Evolutionary conservation across 2,113 vertebrate genomes (phyloP), one percentile per base, ranked within the genome.

Genomic region (Tachysurus vachellii): DNA sequence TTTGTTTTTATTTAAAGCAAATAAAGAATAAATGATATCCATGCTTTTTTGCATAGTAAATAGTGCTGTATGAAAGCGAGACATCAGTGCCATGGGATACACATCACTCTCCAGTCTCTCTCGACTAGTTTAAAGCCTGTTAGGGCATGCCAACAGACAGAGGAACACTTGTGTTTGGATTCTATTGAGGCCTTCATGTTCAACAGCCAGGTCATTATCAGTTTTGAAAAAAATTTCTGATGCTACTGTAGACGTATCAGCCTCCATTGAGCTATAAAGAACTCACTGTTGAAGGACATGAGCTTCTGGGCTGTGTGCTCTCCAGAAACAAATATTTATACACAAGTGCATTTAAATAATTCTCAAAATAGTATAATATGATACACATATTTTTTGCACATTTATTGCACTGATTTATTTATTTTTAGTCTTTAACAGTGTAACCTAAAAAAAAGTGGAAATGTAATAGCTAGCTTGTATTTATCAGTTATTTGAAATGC

Each of bases 1-100:
- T 82, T 80, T 81, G 31, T 81, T 61, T 16, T 57, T 53, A 31
- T 44, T 81, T 61, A 81, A 81, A 59, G 28, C 5, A 13, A 80
- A 36, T 36, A 11, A 56, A 59, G 9, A 57, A 59, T 0, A 59
- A 61, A 59, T 42, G 62, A 42, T 44, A 62, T 26, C 36, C 6
- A 23, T 21, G 77, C 19, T 80, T 17, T 81, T 59, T 61, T 19
- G 10, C 31, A 82, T 81, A 28, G 26, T 28, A 8, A 77, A 77
- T 53, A 82, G 79, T 1, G 14, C n/a, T 21, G 12, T 81, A 61
- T 12, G 5, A 80, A 59, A 80, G 79, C 36, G 36, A 23, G 36
- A 82, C 62, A 81, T 81, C 23, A 5, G 28, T 81, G 79, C 28
- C 53, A 80, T 26, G 4, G 16, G 28, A 21, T 59, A 54, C 54